Evolutionary conservation across 2,797 vertebrate genomes (phyloP), one percentile per base, ranked within the genome.

Genomic region (Kryptolebias ocellatus): DNA sequence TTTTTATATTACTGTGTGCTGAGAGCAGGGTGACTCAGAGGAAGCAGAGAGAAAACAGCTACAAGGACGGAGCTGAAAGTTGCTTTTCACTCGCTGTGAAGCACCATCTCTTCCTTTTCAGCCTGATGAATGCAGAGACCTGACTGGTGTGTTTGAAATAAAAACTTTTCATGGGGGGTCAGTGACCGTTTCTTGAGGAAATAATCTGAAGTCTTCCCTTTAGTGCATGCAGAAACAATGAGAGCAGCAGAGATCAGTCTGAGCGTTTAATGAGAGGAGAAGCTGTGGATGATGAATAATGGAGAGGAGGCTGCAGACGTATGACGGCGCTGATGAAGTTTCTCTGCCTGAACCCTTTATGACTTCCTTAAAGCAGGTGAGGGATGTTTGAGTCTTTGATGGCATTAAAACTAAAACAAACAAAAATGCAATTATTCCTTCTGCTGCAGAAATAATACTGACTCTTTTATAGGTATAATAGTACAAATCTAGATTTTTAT

Each of bases 1-100:
- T 6, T 61, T 64, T 70, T 67, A 53, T 64, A 63, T 70, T 62
- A 50, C 47, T 27, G 5, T 28, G 68, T 49, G 79, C 69, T 49
- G 57, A 50, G 66, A 20, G 58, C 27, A 58, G 67, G 44, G 18
- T 7, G 52, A 69, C 28, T 45, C 56, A 28, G 37, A 11, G 49
- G 17, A 53, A 60, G 45, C 49, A 44, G 53, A 20, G 37, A 57
- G 45, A 65, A 61, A 65, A 66, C 39, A 60, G 28, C 27, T 27
- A 5, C 20, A 20, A n/a, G 14, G n/a, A 62, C 52, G 45, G 39
- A 73, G 17, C 28, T 52, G 24, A 55, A 42, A 4, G 24, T 57
- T 55, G 45, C 20, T 64, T 53, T 57, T 2, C 64, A 47, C 64
- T 78, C 12, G 9, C 70, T 52, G 49, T 44, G 72, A 67, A 47